Percentiles rank a stretch among this genome's conserved stretches.
Conservation (phyloP, 2,797 vertebrate species). For the Thamnophis elegans region DNA sequence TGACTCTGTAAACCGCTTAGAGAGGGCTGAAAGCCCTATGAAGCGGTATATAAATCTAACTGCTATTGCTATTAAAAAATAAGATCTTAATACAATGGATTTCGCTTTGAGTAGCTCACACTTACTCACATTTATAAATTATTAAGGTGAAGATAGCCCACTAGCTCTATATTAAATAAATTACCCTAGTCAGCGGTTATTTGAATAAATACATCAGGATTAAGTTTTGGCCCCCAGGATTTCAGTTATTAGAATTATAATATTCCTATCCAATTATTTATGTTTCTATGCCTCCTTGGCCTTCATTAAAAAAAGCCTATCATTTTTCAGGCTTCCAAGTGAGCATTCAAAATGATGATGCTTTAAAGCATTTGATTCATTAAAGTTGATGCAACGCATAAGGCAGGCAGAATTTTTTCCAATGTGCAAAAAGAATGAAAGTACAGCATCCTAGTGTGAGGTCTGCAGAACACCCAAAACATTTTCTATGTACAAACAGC, state of each 20-base stretch:
- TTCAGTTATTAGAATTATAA: neutral
- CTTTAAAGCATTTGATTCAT: neutral
- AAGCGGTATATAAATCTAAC: no score
- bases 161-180: neutral
- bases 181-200: neutral
- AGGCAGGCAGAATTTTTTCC: neutral
- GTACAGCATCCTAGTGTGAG: neutral
- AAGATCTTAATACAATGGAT: neutral
- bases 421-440: neutral
- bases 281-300: neutral
- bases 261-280: constrained; percentile 18
- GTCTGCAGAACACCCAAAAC: neutral
- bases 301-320: neutral
- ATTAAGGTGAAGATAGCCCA: neutral
- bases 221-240: neutral
- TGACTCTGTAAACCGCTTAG: no score
- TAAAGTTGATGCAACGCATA: neutral
- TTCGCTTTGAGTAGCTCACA: neutral
- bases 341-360: neutral
- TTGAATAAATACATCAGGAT: neutral
- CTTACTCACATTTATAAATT: neutral
- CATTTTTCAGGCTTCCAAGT: neutral
- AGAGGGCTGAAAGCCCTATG: no score
- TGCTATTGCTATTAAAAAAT: no score
- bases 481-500: neutral